phyloP scores from a whole-genome alignment of 2,888 invertebrate species.

The Prosopocoilus inquinatus region DNA sequence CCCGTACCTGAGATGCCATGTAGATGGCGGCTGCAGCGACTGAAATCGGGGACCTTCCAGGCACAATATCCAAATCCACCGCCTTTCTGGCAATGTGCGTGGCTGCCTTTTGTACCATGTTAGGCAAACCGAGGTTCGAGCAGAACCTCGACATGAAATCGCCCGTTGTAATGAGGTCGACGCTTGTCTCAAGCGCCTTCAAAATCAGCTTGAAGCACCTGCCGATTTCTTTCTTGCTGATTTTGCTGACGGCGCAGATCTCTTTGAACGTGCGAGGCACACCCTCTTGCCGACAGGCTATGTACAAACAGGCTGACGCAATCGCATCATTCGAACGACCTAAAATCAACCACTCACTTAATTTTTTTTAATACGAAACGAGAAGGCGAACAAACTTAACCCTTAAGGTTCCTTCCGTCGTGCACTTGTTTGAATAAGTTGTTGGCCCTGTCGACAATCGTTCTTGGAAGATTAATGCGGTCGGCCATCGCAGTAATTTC shows the following conservation, averaged over 20 bases:
- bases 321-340: constrained; percentile 93
- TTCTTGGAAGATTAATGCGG: constrained; percentile 93
- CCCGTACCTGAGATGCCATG: constrained; percentile 87
- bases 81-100: constrained; percentile 96
- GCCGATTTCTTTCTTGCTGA: constrained; percentile 99
- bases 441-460: constrained; percentile 95
- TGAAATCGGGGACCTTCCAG: constrained; percentile 96
- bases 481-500: constrained; percentile 99
- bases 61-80: constrained; percentile 94
- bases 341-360: constrained; percentile 19
- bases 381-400: constrained; percentile 42
- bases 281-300: constrained; percentile 97
- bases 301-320: constrained; percentile 97
- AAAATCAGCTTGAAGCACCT: constrained; percentile 96
- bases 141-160: constrained; percentile 99
- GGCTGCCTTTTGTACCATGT: constrained; percentile 88
- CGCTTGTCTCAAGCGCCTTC: constrained; percentile 93
- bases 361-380: neutral
- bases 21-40: constrained; percentile 99
- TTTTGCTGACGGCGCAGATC: constrained; percentile 98
- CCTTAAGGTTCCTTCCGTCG: constrained; percentile 93
- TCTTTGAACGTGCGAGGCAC: constrained; percentile 99
- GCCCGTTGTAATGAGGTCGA: constrained; percentile 84
- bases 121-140: constrained; percentile 88
- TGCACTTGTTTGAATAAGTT: constrained; percentile 98